A percentile compares a stretch with the other conserved stretches of the same genome.
These are phyloP conservation scores for Ornithoptera priamus DNA, from an alignment of 2,888 invertebrate species.

Conservation along the genomic window DNA sequence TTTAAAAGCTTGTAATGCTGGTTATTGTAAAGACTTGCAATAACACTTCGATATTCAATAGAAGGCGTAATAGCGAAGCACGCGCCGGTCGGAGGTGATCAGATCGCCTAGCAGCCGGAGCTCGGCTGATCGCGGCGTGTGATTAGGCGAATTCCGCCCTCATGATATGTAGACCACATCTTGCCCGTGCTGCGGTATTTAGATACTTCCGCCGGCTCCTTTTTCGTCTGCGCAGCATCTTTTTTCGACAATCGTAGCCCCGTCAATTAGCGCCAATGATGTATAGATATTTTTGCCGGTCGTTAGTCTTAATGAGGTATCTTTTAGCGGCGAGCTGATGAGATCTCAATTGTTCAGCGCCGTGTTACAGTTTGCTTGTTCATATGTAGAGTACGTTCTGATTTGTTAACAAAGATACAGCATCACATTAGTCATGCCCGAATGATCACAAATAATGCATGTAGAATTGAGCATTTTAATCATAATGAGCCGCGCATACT, in stretches of 20 bases:
- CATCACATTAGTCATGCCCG: too few species aligned
- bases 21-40: too few species aligned
- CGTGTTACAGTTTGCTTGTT: background rate
- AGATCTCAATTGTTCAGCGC: constrained; percentile 11
- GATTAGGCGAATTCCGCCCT: constrained; percentile 53
- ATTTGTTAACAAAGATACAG: too few species aligned
- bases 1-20: too few species aligned
- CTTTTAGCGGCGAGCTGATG: constrained; percentile 41
- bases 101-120: constrained; percentile 20
- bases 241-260: constrained; percentile 38
- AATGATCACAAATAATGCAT: too few species aligned
- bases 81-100: constrained; percentile 47
- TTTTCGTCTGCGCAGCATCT: constrained; percentile 43
- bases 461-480: too few species aligned
- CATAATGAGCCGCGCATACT: background rate
- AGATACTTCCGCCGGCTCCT: constrained; percentile 62
- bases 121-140: constrained; percentile 35
- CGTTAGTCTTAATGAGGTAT: constrained; percentile 43
- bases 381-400: too few species aligned
- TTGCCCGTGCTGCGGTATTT: constrained; percentile 44
- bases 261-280: constrained; percentile 66
- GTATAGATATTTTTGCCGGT: constrained; percentile 52
- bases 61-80: constrained; percentile 34
- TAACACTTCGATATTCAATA: too few species aligned
- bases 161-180: constrained; percentile 48